phyloP scores from a whole-genome alignment of 2,888 invertebrate genomes.

The Lepidonotus clava region DNA sequence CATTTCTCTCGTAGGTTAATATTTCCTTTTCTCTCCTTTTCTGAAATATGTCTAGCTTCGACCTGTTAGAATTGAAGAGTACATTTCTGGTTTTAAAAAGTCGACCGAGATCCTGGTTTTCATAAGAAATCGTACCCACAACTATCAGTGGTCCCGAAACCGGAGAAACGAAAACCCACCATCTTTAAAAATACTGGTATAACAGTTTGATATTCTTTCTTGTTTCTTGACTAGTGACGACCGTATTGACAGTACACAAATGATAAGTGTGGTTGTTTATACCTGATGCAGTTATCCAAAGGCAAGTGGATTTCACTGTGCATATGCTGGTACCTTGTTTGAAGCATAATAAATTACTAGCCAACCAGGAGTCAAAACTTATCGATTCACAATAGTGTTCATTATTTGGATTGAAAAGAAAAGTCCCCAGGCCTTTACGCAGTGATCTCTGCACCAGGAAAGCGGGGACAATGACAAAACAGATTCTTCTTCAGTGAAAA shows the following conservation, averaged over 20 bases:
- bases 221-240: conserved; percentile 24
- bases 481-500: too few species aligned
- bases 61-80: neutral
- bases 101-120: neutral
- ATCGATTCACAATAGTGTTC: neutral
- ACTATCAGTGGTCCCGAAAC: neutral
- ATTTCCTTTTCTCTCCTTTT: neutral
- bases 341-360: neutral
- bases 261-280: conserved; percentile 36
- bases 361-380: neutral
- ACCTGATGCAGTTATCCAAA: conserved; percentile 12
- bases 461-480: neutral
- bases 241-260: conserved; percentile 21
- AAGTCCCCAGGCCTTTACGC: neutral
- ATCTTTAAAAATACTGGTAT: neutral
- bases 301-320: conserved; percentile 50
- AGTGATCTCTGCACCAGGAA: neutral
- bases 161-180: neutral
- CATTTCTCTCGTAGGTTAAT: neutral
- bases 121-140: too few species aligned
- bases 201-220: conserved; percentile 22
- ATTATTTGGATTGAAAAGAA: neutral
- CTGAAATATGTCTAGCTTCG: neutral
- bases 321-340: conserved; percentile 20
- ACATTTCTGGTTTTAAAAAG: neutral